Percentiles rank a stretch among this genome's conserved stretches.
These are phyloP conservation scores for Cynocephalus volans DNA, from an alignment of 2,113 vertebrate species.

Conservation along the genomic window DNA sequence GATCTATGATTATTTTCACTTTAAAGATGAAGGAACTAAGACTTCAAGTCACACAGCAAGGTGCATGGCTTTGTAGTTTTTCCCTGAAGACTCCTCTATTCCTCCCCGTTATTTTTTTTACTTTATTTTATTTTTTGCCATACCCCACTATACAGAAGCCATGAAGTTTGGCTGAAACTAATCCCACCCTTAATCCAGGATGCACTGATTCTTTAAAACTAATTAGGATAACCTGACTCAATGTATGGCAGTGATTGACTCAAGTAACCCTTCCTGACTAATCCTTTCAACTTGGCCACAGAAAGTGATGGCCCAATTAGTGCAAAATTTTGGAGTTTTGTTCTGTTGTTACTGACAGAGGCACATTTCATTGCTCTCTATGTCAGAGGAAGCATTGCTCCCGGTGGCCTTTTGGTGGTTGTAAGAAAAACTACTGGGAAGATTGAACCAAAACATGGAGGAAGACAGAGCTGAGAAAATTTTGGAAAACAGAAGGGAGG, in stretches of 20 bases:
- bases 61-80: not conserved
- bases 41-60: not conserved
- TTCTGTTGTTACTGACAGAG: not conserved
- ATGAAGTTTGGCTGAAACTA: not conserved
- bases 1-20: not conserved
- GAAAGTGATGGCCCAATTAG: not conserved
- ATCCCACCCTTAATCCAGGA: not conserved
- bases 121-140: no score
- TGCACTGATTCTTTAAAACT: not conserved
- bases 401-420: not conserved
- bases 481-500: not conserved
- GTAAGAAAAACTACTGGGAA: not conserved
- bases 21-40: not conserved
- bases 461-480: not conserved
- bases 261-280: not conserved
- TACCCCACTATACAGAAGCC: not conserved
- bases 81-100: not conserved
- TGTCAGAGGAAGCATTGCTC: not conserved
- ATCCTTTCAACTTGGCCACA: not conserved
- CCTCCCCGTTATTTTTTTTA: no score
- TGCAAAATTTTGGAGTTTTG: not conserved
- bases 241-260: not conserved
- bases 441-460: not conserved
- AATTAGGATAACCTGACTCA: not conserved
- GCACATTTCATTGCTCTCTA: not conserved